Evolutionary conservation across 2,797 vertebrate genomes (phyloP).

Genomic region (Malacoctenus gilli): DNA sequence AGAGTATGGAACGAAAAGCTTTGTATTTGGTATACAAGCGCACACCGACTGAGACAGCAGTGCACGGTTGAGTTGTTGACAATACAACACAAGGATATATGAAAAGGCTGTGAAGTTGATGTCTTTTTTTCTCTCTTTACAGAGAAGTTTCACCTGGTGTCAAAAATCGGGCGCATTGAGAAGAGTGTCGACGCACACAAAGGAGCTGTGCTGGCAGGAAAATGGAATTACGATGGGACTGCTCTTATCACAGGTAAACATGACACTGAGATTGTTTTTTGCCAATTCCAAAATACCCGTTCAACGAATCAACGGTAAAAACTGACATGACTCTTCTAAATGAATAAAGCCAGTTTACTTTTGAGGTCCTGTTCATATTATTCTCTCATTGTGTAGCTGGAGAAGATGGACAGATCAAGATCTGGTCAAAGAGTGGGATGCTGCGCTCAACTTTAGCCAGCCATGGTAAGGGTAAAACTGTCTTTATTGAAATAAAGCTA

Average conservation of each 20-base stretch:
- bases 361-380: constrained; percentile 6
- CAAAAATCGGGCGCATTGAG: constrained; percentile 91
- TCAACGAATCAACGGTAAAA: too few species aligned
- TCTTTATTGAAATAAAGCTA: background rate
- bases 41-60: background rate
- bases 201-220: constrained; percentile 92
- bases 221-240: constrained; percentile 96
- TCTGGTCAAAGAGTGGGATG: constrained; percentile 99
- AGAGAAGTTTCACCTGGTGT: constrained; percentile 96
- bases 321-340: too few species aligned
- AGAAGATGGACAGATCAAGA: constrained; percentile 98
- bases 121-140: constrained; percentile 32
- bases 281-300: background rate
- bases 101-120: background rate
- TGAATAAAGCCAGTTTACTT: background rate
- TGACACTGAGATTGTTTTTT: background rate
- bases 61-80: too few species aligned
- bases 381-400: constrained; percentile 79
- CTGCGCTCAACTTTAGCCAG: constrained; percentile 92
- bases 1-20: too few species aligned
- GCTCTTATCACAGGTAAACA: constrained; percentile 92
- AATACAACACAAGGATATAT: too few species aligned
- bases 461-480: constrained; percentile 84
- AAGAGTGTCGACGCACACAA: constrained; percentile 95
- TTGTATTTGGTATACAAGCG: constrained; percentile 1